Evolutionary conservation across 1,140 invertebrate species (phyloP), one percentile per base, ranked within the genome.

Genomic region (Lepidurus apus): DNA sequence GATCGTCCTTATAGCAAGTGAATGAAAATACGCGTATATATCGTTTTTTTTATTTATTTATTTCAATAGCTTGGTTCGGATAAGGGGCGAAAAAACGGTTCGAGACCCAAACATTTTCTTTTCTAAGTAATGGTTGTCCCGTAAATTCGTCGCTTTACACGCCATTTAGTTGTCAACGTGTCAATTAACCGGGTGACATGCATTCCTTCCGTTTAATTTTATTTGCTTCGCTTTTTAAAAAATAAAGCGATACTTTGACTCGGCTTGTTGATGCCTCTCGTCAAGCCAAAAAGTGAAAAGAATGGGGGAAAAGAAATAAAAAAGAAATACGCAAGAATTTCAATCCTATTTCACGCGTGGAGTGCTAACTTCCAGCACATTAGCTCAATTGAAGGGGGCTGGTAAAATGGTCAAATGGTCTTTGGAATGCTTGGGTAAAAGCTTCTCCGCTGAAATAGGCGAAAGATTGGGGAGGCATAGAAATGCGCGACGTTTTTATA

Each of bases 281-380:
- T 34, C 34, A 4, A 34, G 34, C 4, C 34, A 0, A 34, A 34
- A 34, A 34, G n/a, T 65, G 53, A 65, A 65, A 65, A 0, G 13
- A n/a, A 65, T n/a, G 53, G 8, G 53, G 21, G n/a, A 21, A 65
- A 65, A 21, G 5, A 1, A 21, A 13, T 13, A 65, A 21, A 21
- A 65, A 65, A 13, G n/a, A 65, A 65, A n/a, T 21, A 21, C 21
- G 21, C 17, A 21, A 21, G 53, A 65, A 21, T 65, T 65, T 17
- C 53, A 65, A 65, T 65, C 53, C 53, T 65, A 65, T 65, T 65
- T 65, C 53, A 65, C 53, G 53, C 53, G 21, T 17, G 53, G 53
- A 17, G 53, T 21, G 13, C 6, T 65, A 65, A 65, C 13, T 65
- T 65, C 53, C 53, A 65, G 53, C 53, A 65, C 53, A 17, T 65